Percentiles rank a stretch among this genome's conserved stretches.
Conservation (phyloP, 2,113 vertebrate species). For the Cephalopholis sonnerati region DNA sequence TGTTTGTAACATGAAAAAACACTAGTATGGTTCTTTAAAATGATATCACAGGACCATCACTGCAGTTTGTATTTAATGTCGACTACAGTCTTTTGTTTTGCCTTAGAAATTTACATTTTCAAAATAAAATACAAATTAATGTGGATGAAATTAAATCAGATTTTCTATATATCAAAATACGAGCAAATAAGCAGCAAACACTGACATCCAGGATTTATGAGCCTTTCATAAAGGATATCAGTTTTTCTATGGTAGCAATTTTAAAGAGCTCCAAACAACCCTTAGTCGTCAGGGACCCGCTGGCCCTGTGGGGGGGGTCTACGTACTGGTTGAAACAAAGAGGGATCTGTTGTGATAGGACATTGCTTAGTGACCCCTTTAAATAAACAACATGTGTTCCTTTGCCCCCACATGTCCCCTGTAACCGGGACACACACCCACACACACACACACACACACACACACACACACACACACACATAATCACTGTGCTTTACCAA, state of each 20-base stretch:
- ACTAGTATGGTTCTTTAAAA: not conserved
- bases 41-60: not conserved
- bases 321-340: conserved; percentile 43
- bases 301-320: not conserved
- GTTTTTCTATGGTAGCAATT: not conserved
- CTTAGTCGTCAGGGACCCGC: not conserved
- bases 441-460: not conserved
- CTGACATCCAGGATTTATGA: not conserved
- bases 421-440: not conserved
- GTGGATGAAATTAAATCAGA: not conserved
- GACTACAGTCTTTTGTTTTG: not conserved
- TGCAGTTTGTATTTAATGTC: not conserved
- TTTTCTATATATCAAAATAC: not conserved
- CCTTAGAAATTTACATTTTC: not conserved
- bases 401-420: not conserved
- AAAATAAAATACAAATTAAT: not conserved
- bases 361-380: conserved; percentile 34
- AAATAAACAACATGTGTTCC: conserved; percentile 22
- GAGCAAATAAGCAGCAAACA: not conserved
- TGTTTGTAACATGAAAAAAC: not conserved
- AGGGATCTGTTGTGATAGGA: conserved; percentile 22
- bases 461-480: not conserved
- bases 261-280: not conserved
- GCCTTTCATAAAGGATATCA: not conserved
- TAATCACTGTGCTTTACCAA: not conserved